Evolutionary conservation across 2,888 invertebrate species (phyloP).

Genomic region (Apoda limacodes): DNA sequence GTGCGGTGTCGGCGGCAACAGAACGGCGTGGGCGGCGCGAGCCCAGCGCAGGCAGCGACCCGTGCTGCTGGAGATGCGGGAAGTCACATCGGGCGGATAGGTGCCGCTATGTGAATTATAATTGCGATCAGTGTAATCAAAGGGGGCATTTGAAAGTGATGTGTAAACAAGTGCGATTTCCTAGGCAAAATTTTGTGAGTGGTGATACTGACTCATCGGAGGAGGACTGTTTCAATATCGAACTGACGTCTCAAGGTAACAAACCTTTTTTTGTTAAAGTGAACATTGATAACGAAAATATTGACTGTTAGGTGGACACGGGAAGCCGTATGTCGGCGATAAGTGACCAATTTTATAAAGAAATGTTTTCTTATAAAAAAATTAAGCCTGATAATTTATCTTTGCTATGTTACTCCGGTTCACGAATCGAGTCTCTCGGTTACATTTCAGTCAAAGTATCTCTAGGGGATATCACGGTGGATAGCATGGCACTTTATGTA

Average conservation of each 20-base stretch:
- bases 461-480: not conserved
- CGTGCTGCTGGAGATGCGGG: constrained; percentile 18
- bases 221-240: constrained; percentile 9
- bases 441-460: constrained; percentile 11
- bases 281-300: constrained; percentile 2
- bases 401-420: constrained; percentile 12
- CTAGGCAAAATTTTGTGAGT: constrained; percentile 10
- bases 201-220: constrained; percentile 3
- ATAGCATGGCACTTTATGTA: constrained; percentile 5
- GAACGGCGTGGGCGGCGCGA: constrained; percentile 5
- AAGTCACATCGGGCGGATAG: constrained; percentile 17
- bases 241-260: constrained; percentile 1
- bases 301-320: constrained; percentile 15
- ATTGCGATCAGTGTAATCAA: constrained; percentile 21
- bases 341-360: constrained; percentile 5
- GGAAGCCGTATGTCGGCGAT: constrained; percentile 15
- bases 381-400: constrained; percentile 12
- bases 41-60: constrained; percentile 7
- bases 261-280: constrained; percentile 13
- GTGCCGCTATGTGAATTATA: constrained; percentile 20
- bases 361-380: constrained; percentile 3
- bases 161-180: constrained; percentile 14
- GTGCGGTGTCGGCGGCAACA: constrained; percentile 6
- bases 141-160: constrained; percentile 21
- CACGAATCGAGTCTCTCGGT: constrained; percentile 15